Evolutionary conservation across 2,888 invertebrate species (phyloP).

Genomic region (Macrosiphum euphorbiae): DNA sequence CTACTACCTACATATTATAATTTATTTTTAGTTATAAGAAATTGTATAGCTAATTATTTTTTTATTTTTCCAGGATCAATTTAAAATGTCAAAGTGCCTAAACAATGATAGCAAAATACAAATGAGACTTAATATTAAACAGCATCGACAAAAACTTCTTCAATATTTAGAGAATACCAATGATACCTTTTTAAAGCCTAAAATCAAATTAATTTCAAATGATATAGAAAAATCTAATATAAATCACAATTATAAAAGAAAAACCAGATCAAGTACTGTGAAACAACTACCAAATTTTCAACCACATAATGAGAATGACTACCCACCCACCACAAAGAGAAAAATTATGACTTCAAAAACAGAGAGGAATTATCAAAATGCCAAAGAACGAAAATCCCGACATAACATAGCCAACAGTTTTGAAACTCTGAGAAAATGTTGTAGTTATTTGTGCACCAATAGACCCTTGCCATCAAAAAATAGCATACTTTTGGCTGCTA

Average conservation of each 20-base stretch:
- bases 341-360: neutral
- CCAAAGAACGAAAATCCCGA: too few relatives aligned
- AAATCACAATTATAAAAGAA: neutral
- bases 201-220: conserved; percentile 13
- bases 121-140: conserved; percentile 46
- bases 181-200: neutral
- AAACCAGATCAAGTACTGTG: neutral
- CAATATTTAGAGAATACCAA: neutral
- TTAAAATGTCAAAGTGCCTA: neutral
- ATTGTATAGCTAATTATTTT: neutral
- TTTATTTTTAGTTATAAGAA: neutral
- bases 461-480: conserved; percentile 34
- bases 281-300: neutral
- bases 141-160: conserved; percentile 33
- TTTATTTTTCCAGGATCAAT: neutral
- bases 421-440: too few relatives aligned
- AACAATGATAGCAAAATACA: neutral
- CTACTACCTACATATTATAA: too few relatives aligned
- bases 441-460: neutral
- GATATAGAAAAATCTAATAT: neutral
- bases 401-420: fast-evolving
- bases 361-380: too few relatives aligned
- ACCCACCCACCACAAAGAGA: neutral
- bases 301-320: too few relatives aligned
- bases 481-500: conserved; percentile 46